Conservation (phyloP, 2,888 invertebrate genomes). For the Rotaria magnacalcarata region DNA sequence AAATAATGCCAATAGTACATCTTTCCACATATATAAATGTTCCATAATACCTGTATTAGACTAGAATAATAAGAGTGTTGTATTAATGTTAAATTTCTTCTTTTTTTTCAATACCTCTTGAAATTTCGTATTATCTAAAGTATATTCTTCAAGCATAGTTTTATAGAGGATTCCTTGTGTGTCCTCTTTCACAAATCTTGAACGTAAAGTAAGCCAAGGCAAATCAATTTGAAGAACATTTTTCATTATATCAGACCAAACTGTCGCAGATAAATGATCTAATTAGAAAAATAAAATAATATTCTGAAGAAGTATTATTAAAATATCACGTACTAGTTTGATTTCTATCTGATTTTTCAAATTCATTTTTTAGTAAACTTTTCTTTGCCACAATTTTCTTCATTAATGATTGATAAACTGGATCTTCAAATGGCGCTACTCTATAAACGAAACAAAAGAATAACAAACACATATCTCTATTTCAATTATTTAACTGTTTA, state of each 20-base stretch:
- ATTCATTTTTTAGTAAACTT: neutral
- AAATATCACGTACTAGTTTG: neutral
- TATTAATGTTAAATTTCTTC: no score
- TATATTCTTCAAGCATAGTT: no score
- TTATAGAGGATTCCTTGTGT: no score
- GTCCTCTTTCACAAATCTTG: no score
- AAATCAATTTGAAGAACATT: neutral
- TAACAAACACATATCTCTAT: neutral
- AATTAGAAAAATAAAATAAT: neutral
- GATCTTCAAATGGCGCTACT: neutral
- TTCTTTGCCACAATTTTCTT: neutral
- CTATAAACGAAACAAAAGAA: neutral
- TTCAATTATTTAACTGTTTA: neutral
- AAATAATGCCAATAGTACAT: no score
- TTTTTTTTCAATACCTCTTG: no score
- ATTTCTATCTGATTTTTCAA: neutral
- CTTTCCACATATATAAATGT: no score
- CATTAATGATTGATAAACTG: neutral
- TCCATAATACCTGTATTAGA: no score
- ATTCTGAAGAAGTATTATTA: neutral
- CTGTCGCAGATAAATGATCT: neutral
- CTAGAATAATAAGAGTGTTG: no score
- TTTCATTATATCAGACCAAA: neutral
- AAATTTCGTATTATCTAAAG: no score
- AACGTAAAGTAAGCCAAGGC: neutral